phyloP scores from a whole-genome alignment of 2,113 vertebrate species.

The Marmota monax region DNA sequence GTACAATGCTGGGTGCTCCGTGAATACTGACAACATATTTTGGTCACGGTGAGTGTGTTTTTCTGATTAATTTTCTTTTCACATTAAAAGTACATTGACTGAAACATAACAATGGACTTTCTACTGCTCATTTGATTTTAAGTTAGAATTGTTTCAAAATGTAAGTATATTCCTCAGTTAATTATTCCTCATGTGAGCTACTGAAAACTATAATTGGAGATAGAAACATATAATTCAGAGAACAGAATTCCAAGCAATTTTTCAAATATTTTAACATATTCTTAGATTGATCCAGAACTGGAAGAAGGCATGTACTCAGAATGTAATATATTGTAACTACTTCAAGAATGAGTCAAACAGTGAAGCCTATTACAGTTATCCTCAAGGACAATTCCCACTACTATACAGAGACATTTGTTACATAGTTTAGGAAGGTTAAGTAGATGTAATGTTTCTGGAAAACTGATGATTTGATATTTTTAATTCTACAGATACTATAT shows the following conservation, averaged over 20 bases:
- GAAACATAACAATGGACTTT: background rate
- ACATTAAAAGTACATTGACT: background rate
- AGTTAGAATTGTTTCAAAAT: background rate
- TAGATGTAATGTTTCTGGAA: background rate
- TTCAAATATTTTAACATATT: constrained; percentile 21
- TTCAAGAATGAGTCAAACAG: background rate
- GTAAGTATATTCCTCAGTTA: background rate
- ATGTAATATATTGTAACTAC: background rate
- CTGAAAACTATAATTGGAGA: background rate
- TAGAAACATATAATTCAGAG: background rate
- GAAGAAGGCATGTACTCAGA: background rate
- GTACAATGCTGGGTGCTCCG: background rate
- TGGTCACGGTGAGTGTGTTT: background rate
- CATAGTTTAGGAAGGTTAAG: background rate
- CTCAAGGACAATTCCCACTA: background rate
- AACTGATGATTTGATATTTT: background rate
- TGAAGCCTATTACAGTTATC: background rate
- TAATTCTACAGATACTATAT: background rate
- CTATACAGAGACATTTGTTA: background rate
- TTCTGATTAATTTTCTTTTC: background rate
- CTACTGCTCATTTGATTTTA: background rate
- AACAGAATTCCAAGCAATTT: background rate
- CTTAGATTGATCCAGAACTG: background rate
- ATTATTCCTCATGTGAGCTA: background rate
- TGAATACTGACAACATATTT: background rate